phyloP scores from a whole-genome alignment of 2,888 invertebrate species.

The Drosophila gaucha region DNA sequence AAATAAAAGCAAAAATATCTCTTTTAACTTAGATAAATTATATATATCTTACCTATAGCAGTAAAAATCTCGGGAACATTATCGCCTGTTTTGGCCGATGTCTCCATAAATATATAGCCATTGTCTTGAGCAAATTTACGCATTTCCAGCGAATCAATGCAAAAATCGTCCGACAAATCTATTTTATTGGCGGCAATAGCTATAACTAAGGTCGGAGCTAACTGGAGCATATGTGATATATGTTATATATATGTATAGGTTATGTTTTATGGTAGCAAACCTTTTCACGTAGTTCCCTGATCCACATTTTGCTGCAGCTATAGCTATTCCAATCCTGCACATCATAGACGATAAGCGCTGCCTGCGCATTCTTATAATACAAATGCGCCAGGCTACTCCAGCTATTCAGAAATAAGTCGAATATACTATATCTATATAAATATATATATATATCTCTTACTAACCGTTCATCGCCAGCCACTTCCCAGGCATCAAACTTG shows the following conservation, averaged over 20 bases:
- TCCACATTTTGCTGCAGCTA: conserved; percentile 99
- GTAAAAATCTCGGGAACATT: conserved; percentile 26
- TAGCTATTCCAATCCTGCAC: conserved; percentile 99
- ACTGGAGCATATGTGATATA: conserved; percentile 6
- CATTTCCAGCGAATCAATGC: conserved; percentile 16
- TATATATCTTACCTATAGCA: conserved; percentile 11
- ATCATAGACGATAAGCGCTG: conserved; percentile 99
- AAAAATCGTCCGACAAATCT: conserved; percentile 19
- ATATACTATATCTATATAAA: neutral
- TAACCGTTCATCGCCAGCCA: conserved; percentile 97
- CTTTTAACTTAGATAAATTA: too few relatives aligned
- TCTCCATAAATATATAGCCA: conserved; percentile 42
- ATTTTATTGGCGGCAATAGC: conserved; percentile 39
- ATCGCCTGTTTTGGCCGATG: conserved; percentile 30
- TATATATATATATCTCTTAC: neutral
- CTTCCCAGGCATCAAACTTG: conserved; percentile 99
- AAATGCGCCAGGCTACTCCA: conserved; percentile 99
- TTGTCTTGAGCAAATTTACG: conserved; percentile 19
- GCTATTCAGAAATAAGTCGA: conserved; percentile 85
- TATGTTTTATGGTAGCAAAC: conserved; percentile 8
- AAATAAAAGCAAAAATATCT: neutral
- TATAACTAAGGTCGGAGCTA: conserved; percentile 12
- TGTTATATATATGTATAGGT: neutral
- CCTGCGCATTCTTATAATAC: conserved; percentile 98
- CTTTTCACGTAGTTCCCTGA: conserved; percentile 95